These are phyloP conservation scores for Rhabdomys dilectus DNA, from an alignment of 2,113 vertebrate species.

Conservation along the genomic window DNA sequence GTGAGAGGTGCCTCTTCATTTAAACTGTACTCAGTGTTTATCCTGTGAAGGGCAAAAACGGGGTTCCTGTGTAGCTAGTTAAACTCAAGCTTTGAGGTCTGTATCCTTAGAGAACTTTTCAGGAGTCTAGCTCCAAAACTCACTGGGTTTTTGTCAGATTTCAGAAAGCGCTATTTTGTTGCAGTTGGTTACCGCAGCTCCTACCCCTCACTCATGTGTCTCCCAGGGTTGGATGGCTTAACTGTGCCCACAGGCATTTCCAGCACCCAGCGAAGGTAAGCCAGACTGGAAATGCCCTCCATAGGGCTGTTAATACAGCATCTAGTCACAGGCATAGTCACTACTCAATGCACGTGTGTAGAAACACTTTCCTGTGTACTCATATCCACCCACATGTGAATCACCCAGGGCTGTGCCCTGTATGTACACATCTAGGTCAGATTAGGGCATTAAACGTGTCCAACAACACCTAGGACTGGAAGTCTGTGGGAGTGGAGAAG, in stretches of 20 bases:
- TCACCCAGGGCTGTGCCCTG: background rate
- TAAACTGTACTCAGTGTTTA: background rate
- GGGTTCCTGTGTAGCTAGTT: background rate
- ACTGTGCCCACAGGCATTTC: background rate
- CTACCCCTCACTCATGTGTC: background rate
- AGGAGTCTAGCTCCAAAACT: background rate
- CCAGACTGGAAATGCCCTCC: background rate
- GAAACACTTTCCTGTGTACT: background rate
- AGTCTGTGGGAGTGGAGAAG: background rate
- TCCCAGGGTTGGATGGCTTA: background rate
- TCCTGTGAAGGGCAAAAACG: background rate
- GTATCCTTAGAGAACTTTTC: background rate
- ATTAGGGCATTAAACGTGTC: background rate
- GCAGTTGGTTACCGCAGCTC: background rate
- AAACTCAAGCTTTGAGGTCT: background rate
- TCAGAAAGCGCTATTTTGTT: background rate
- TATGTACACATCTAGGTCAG: slow-evolving; percentile 20
- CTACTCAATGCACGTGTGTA: background rate
- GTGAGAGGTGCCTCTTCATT: background rate
- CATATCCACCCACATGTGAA: background rate
- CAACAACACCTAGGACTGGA: background rate
- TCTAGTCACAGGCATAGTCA: background rate
- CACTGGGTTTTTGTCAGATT: background rate
- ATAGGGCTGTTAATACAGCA: background rate
- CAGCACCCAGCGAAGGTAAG: background rate